Evolutionary conservation across 2,113 vertebrate species (phyloP).

Genomic region (Nansenia antarctica): DNA sequence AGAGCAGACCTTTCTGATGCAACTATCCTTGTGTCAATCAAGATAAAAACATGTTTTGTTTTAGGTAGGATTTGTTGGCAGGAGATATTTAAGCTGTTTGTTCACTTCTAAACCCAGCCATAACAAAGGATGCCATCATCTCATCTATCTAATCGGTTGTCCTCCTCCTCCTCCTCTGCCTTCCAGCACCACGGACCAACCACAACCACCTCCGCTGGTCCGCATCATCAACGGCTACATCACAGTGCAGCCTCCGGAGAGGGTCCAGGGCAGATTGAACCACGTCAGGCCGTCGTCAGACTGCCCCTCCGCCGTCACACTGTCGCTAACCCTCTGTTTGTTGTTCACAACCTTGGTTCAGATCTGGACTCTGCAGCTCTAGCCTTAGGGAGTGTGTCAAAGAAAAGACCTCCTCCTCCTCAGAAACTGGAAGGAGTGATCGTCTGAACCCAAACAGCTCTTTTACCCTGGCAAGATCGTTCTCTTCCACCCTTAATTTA

Average conservation of each 20-base stretch:
- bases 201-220: slow-evolving; percentile 72
- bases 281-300: slow-evolving; percentile 41
- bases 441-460: slow-evolving; percentile 31
- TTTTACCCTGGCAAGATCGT: slow-evolving; percentile 38
- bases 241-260: slow-evolving; percentile 66
- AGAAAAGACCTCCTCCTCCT: neutral
- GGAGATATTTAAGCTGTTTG: too few relatives aligned
- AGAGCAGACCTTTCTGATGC: too few relatives aligned
- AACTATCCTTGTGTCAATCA: too few relatives aligned
- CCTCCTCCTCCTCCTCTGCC: too few relatives aligned
- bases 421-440: slow-evolving; percentile 14
- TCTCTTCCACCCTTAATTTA: slow-evolving; percentile 65
- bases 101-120: too few relatives aligned
- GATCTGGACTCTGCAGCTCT: slow-evolving; percentile 34
- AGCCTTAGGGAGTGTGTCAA: neutral
- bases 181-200: slow-evolving; percentile 71
- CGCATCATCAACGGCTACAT: slow-evolving; percentile 81
- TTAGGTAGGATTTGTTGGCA: too few relatives aligned
- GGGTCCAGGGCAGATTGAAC: slow-evolving; percentile 35
- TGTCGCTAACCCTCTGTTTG: slow-evolving; percentile 41
- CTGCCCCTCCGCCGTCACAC: slow-evolving; percentile 23
- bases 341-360: slow-evolving; percentile 51
- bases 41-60: too few relatives aligned
- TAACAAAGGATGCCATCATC: neutral
- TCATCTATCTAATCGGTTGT: slow-evolving; percentile 7